A percentile compares a stretch with the other conserved stretches of the same genome.
Conservation (phyloP, 2,888 invertebrate genomes). For the Xylocampa areola region DNA sequence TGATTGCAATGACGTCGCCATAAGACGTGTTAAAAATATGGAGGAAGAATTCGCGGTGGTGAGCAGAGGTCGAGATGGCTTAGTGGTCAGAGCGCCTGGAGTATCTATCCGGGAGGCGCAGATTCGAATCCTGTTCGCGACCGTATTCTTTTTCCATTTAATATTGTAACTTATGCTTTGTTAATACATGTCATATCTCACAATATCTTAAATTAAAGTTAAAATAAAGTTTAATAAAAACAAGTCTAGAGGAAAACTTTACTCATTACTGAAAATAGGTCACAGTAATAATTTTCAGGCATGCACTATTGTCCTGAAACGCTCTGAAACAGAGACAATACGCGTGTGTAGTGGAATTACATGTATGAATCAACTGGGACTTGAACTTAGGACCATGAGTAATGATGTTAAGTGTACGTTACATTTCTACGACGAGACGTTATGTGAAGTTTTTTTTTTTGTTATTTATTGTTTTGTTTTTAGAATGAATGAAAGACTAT, state of each 20-base stretch:
- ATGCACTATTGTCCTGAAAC: constrained; percentile 40
- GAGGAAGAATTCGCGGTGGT: no score
- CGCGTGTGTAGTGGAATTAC: constrained; percentile 6
- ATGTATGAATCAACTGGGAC: constrained; percentile 9
- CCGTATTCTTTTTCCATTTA: no score
- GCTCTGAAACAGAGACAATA: constrained; percentile 22
- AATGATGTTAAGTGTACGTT: background rate
- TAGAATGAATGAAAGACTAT: no score
- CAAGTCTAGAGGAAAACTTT: constrained; percentile 38
- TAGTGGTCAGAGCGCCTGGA: no score
- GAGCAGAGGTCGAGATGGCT: no score
- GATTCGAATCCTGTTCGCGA: no score
- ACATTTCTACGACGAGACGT: background rate
- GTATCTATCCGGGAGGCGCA: no score
- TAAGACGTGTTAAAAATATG: no score
- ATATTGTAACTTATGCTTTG: background rate
- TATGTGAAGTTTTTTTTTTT: no score
- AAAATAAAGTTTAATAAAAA: constrained; percentile 20
- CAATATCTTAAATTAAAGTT: constrained; percentile 4
- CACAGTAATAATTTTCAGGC: constrained; percentile 42
- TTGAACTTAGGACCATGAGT: background rate
- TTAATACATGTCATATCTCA: background rate
- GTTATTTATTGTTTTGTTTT: no score
- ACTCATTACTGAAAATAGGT: constrained; percentile 49
- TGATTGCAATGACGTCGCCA: no score